Evolutionary conservation across 2,888 invertebrate genomes (phyloP), one percentile per base, ranked within the genome.

Genomic region (Heteromurus nitidus): DNA sequence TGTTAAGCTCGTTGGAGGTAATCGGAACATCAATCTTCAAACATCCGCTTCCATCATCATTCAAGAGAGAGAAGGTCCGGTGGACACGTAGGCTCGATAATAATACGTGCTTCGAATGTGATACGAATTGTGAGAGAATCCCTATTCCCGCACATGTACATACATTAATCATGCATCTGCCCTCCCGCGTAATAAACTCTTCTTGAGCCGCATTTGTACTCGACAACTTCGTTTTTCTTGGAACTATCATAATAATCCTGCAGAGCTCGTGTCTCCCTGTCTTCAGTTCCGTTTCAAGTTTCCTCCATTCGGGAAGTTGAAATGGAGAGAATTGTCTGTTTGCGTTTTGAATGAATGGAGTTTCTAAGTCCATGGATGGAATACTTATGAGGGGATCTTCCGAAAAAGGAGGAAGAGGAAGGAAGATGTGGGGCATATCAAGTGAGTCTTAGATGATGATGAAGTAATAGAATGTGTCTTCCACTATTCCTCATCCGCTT

Each of bases 371-470:
- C 26, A 13, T 26, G 55, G 3, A 9, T 26, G 26, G 55, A 55
- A 55, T 55, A 26, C 55, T 55, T 55, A 55, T 55, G 26, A 55
- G 24, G 55, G 55, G 11, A 55, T 55, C 13, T 55, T n/a, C n/a
- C n/a, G n/a, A n/a, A 7, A 16, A 26, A 26, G n/a, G 47, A 13
- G 13, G n/a, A 22, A 5, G 53, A 47, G 47, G n/a, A 5, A 55
- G 36, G 36, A 13, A 13, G 36, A 5, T 36, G 36, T 9, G 36
- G 5, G 36, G 36, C 5, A 36, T 9, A 36, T 36, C 5, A 13
- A 13, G 36, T 36, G 36, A 36, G n/a, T n/a, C n/a, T n/a, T n/a
- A n/a, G n/a, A n/a, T n/a, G n/a, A n/a, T n/a, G n/a, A n/a, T n/a
- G n/a, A n/a, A n/a, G n/a, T n/a, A n/a, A n/a, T n/a, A n/a, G n/a